Percentiles rank a stretch among this genome's conserved stretches.
Conservation (phyloP, 2,113 vertebrate species). For the Melanocharis versteri region DNA sequence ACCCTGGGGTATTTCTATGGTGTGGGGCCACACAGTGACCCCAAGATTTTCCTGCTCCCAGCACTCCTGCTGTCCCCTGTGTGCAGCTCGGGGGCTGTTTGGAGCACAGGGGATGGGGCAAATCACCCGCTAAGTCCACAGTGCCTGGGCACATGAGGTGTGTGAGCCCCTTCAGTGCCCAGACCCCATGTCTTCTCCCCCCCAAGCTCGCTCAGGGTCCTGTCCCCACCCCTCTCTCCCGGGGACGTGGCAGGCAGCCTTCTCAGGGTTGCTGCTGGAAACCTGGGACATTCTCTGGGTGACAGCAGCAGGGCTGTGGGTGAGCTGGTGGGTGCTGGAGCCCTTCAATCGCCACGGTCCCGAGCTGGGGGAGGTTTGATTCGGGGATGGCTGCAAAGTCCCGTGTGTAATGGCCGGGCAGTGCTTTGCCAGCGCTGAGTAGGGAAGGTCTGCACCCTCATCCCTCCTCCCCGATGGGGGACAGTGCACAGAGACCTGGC, state of each 20-base stretch:
- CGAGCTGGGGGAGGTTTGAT: not conserved
- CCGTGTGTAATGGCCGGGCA: rapidly evolving
- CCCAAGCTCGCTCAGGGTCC: not conserved
- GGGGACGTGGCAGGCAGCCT: not conserved
- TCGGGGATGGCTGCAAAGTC: not conserved
- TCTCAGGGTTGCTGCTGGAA: not conserved
- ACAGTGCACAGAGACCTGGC: not conserved
- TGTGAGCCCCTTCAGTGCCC: rapidly evolving
- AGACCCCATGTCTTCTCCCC: not conserved
- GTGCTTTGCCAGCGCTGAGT: not conserved
- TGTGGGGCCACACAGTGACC: not conserved
- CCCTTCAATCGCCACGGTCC: rapidly evolving
- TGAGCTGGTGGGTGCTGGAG: not conserved
- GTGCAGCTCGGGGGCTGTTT: not conserved
- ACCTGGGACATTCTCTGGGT: not conserved
- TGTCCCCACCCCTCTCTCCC: not conserved
- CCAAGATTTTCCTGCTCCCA: not conserved
- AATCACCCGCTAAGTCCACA: not conserved
- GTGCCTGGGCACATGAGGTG: not conserved
- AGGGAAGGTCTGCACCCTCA: not conserved
- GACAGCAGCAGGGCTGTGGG: not conserved
- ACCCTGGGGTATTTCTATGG: not conserved
- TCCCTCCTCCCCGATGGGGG: not conserved
- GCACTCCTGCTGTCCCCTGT: not conserved
- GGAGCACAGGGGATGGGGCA: not conserved